phyloP scores from a whole-genome alignment of 2,888 invertebrate genomes.

The Lamellibrachia columna region DNA sequence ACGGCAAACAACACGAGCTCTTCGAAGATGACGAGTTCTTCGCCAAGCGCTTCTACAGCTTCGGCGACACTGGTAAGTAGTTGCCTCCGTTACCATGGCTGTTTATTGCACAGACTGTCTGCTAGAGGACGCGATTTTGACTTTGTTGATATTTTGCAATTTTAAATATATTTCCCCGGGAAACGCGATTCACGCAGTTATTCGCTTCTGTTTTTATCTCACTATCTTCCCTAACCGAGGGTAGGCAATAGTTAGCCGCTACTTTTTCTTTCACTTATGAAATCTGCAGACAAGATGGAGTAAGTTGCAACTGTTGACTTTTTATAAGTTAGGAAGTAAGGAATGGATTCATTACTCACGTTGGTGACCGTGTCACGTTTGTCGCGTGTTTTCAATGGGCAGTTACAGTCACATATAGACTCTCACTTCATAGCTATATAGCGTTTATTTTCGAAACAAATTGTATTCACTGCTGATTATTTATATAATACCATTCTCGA shows the following conservation, averaged over 20 bases:
- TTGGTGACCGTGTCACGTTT: background rate
- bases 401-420: background rate
- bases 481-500: background rate
- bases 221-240: background rate
- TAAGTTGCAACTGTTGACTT: background rate
- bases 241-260: background rate
- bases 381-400: background rate
- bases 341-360: background rate
- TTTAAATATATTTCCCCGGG: background rate
- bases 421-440: too few species aligned
- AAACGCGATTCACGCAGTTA: background rate
- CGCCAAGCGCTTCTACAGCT: slow-evolving; percentile 41
- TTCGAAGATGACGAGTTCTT: slow-evolving; percentile 35
- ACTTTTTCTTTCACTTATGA: background rate
- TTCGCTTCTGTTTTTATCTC: background rate
- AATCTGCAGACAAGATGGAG: background rate
- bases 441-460: background rate
- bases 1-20: slow-evolving; percentile 32
- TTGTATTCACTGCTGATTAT: background rate
- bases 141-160: too few species aligned
- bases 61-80: slow-evolving; percentile 37
- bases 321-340: background rate
- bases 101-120: background rate
- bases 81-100: background rate
- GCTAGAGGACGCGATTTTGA: background rate